Evolutionary conservation across 2,113 vertebrate species (phyloP), one percentile per base, ranked within the genome.

Genomic region (Nothobranchius furzeri): DNA sequence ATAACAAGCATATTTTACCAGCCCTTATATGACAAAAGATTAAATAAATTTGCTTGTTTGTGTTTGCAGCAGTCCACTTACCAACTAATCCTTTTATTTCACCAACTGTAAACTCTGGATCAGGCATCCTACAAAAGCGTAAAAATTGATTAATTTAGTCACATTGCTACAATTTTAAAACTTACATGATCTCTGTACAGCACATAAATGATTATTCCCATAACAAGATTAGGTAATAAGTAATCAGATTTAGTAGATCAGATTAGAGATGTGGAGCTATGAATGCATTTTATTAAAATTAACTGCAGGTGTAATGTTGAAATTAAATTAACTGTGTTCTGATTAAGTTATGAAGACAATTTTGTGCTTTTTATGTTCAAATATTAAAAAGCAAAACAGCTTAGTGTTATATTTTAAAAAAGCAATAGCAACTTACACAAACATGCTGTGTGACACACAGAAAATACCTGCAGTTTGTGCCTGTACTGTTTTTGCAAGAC

Each of bases 41-140:
- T 30, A 30, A 30, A 30, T 30, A 30, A 30, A 30, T 48, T n/a
- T 59, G 8, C 14, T 17, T 56, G 65, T 73, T 17, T 52, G 43
- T 42, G 60, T 77, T 35, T 40, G 15, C 37, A 13, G 20, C 30
- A 47, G 17, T 47, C 20, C 46, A 95, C 97, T 98, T 93, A 99
- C 97, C 97, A 85, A 99, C 96, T 68, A 98, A 91, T 72, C 95
- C 93, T 90, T 99, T 99, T 88, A 98, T 95, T 53, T 99, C 96
- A 83, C 95, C 94, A 51, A 97, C 93, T 20, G 95, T 95, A 80
- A 99, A 98, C 80, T 98, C 95, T 14, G 94, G 93, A 84, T 96
- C 96, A 35, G 97, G 97, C 95, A 98, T 99, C 82, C 97, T 99
- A 75, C 46, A 86, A 71, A 72, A 70, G 82, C 74, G 47, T 57